A percentile compares a stretch with the other conserved stretches of the same genome.
phyloP scores from a whole-genome alignment of 2,113 vertebrate species.

The Melanerpes formicivorus region DNA sequence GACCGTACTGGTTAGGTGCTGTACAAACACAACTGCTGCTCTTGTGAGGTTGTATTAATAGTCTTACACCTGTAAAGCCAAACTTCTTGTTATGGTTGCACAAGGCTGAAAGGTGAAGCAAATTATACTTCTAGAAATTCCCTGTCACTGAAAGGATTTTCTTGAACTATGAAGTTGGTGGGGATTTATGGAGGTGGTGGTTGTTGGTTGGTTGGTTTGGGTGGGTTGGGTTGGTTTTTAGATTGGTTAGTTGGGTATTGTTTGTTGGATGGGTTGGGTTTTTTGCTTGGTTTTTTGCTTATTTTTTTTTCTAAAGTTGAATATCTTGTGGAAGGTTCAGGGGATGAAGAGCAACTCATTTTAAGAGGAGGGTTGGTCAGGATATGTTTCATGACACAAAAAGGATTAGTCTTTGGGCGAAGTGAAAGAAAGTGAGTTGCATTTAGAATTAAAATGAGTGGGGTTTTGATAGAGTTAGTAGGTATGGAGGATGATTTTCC shows the following conservation, averaged over 20 bases:
- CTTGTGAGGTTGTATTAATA: conserved; percentile 49
- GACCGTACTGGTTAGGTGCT: conserved; percentile 28
- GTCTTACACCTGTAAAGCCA: conserved; percentile 58
- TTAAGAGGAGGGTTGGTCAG: not conserved
- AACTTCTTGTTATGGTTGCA: conserved; percentile 25
- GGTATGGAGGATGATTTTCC: not conserved
- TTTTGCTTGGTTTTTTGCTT: too few species aligned
- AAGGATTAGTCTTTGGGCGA: not conserved
- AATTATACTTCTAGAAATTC: not conserved
- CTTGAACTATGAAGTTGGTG: not conserved
- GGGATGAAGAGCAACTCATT: not conserved
- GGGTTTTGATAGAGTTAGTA: not conserved
- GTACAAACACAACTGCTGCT: conserved; percentile 52
- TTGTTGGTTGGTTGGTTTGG: not conserved
- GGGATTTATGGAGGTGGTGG: too few species aligned
- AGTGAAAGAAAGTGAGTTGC: not conserved
- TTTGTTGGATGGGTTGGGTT: not conserved
- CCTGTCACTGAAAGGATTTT: not conserved
- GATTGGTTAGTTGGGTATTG: not conserved
- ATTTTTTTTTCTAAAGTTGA: not conserved
- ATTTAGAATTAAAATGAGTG: not conserved
- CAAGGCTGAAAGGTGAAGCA: not conserved
- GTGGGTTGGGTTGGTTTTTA: not conserved
- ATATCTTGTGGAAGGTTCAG: not conserved
- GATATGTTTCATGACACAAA: not conserved